phyloP scores from a whole-genome alignment of 2,888 invertebrate genomes.

The Platycheirus rosarum region DNA sequence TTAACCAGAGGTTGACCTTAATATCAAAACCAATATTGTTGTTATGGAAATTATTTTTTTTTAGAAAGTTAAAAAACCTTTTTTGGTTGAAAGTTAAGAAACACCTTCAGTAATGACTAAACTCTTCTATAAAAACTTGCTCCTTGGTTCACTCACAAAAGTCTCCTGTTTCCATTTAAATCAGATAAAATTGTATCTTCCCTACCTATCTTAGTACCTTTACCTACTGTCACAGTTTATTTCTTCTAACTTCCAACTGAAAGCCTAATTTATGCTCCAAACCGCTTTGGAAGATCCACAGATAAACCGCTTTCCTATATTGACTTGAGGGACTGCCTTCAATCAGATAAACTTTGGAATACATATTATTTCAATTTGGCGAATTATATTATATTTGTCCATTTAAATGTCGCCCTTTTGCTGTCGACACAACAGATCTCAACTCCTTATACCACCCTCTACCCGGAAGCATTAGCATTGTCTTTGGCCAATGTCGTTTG shows the following conservation, averaged over 20 bases:
- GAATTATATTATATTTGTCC: constrained; percentile 13
- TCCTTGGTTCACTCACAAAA: too few relatives aligned
- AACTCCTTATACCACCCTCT: constrained; percentile 21
- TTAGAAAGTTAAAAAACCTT: too few relatives aligned
- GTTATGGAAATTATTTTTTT: too few relatives aligned
- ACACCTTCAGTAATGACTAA: too few relatives aligned
- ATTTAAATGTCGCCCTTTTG: constrained; percentile 65
- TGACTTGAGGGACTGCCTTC: neutral
- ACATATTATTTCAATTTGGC: constrained; percentile 9
- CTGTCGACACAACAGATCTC: constrained; percentile 50
- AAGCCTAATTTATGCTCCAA: constrained; percentile 22
- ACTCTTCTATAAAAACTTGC: too few relatives aligned
- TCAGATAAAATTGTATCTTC: constrained; percentile 8
- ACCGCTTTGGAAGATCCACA: constrained; percentile 39
- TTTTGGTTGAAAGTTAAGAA: too few relatives aligned
- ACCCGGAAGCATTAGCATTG: constrained; percentile 57
- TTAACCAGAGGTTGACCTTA: too few relatives aligned
- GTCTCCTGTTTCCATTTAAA: neutral
- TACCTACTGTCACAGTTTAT: neutral
- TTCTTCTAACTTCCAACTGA: neutral
- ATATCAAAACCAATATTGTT: too few relatives aligned
- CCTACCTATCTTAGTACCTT: neutral
- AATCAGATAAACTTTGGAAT: constrained; percentile 36
- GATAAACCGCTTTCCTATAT: constrained; percentile 50
- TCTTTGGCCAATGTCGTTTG: constrained; percentile 4